Evolutionary conservation across 2,113 vertebrate genomes (phyloP).

Genomic region (Sinocyclocheilus anshuiensis): DNA sequence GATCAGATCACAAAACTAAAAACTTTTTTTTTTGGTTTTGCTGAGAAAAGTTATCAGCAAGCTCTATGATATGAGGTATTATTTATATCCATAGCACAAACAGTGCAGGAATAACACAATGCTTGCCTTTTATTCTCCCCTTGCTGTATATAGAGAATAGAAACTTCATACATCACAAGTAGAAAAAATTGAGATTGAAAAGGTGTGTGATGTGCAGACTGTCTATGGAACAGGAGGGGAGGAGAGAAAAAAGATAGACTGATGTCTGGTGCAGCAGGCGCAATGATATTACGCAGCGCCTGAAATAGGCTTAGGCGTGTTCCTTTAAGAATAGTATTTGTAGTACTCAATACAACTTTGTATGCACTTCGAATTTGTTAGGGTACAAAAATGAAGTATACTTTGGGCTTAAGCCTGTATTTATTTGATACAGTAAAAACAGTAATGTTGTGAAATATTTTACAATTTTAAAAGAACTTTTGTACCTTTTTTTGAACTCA

Average conservation of each 20-base stretch:
- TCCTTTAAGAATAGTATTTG: too few species aligned
- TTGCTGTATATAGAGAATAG: not conserved
- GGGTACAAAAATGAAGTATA: too few species aligned
- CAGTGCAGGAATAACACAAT: not conserved
- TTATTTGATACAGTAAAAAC: too few species aligned
- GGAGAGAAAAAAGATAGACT: not conserved
- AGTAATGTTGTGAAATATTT: too few species aligned
- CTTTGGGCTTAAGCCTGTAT: too few species aligned
- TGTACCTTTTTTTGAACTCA: too few species aligned
- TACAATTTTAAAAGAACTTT: too few species aligned
- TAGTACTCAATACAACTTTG: too few species aligned
- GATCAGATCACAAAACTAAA: not conserved
- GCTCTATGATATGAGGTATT: not conserved
- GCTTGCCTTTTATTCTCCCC: not conserved
- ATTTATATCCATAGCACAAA: not conserved
- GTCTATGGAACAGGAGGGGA: not conserved
- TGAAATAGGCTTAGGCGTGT: too few species aligned
- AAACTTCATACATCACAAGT: not conserved
- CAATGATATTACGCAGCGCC: too few species aligned
- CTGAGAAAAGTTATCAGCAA: not conserved
- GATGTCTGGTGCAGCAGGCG: not conserved
- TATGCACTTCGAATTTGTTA: too few species aligned
- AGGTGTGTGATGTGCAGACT: slow-evolving; percentile 7
- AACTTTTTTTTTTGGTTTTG: not conserved
- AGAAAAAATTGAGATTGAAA: not conserved